Evolutionary conservation across 2,113 vertebrate species (phyloP).

Genomic region (Anolis carolinensis): DNA sequence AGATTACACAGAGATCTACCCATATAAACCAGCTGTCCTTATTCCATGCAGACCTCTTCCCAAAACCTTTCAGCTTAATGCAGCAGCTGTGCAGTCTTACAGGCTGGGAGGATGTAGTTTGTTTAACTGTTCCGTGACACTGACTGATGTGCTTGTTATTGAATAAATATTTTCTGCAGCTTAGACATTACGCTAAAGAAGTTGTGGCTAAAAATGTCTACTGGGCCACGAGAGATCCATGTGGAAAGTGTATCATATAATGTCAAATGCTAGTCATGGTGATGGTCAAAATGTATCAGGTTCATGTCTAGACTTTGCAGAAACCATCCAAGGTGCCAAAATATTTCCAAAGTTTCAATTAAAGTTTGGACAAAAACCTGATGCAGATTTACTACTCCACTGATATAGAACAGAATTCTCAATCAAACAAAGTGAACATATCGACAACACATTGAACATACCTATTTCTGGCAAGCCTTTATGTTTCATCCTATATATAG

Average conservation of each 20-base stretch:
- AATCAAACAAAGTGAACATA: no score
- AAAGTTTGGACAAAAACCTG: no score
- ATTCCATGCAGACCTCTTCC: slow-evolving; percentile 43
- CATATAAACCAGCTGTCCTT: slow-evolving; percentile 53
- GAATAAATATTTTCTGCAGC: slow-evolving; percentile 27
- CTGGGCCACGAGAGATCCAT: neutral
- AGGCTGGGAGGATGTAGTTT: slow-evolving; percentile 22
- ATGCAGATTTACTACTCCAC: no score
- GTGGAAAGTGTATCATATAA: neutral
- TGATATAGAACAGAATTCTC: no score
- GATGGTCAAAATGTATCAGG: neutral
- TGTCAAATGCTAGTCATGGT: neutral
- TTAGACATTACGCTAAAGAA: neutral
- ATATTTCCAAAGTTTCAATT: no score
- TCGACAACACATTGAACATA: no score
- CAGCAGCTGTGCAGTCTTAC: slow-evolving; percentile 43
- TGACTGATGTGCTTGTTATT: slow-evolving; percentile 41
- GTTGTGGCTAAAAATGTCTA: neutral
- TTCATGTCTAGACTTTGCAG: neutral
- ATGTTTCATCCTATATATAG: no score
- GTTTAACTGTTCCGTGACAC: slow-evolving; percentile 6
- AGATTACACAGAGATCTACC: slow-evolving; percentile 58
- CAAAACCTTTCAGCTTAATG: slow-evolving; percentile 44
- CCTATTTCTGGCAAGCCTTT: no score
- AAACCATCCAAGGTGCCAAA: no score